Base-by-base conservation (phyloP, 64 coral and sea anemone species). In the Platygyra sinensis region DNA sequence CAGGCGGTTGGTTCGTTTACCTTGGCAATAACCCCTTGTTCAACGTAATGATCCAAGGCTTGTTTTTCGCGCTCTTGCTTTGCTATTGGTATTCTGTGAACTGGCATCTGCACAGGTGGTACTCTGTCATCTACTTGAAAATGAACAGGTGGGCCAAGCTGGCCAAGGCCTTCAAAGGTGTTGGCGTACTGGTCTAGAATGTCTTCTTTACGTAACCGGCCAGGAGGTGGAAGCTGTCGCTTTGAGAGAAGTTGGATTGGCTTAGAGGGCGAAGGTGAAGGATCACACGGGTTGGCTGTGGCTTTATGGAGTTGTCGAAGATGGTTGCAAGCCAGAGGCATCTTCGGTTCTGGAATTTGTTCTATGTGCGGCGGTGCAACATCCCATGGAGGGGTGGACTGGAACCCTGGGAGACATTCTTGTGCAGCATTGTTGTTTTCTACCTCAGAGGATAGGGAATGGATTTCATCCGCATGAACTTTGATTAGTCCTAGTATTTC, bases 131-230 rank as follows among this genome's bases (percentile, higher is more conserved):
- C 79, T 0, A 77, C 25, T 63, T 76, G 55, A 73, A 94, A 89
- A 46, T 90, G 93, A 27, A 94, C 93, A 31, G 93, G 65, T 28
- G 87, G 93, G 77, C 80, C 93, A 16, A 89, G 73, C 49, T 67
- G 46, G 33, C n/a, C n/a, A n/a, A n/a, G n/a, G n/a, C 93, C 89
- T 76, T 86, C 27, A 39, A 94, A 94, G 30, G 46, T 86, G 69
- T 77, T 77, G 30, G 80, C 80, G 52, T 93, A 93, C 61, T 93
- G 74, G 33, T 20, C 55, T 75, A 85, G 62, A 42, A 89, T 32
- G 55, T 83, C 76, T 61, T 57, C 72, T 22, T 79, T 89, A 72
- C 18, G 75, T 50, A 92, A 17, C 25, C 77, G 36, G 59, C 87
- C 93, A 18, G 93, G 76, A 72, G 72, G 79, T 75, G 85, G 86